phyloP scores from a whole-genome alignment of 2,113 vertebrate genomes.

The Podarcis muralis region DNA sequence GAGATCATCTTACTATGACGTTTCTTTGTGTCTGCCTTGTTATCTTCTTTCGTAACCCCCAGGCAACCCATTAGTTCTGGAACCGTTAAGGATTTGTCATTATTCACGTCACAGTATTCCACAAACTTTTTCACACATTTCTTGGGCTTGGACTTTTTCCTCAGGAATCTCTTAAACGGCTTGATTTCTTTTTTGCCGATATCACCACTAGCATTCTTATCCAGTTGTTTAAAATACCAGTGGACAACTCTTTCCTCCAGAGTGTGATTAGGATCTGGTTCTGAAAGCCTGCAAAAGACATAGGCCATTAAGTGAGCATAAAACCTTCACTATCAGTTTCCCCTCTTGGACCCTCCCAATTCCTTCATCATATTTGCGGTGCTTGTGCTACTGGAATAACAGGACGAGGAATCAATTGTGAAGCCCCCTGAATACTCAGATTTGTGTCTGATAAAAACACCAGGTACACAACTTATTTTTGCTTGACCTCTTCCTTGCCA shows the following conservation, averaged over 20 bases:
- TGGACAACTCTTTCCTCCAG: constrained; percentile 95
- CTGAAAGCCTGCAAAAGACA: constrained; percentile 81
- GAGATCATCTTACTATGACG: constrained; percentile 70
- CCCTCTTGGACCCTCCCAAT: not conserved
- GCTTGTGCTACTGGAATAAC: not conserved
- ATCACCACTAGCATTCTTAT: constrained; percentile 92
- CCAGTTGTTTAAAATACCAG: constrained; percentile 95
- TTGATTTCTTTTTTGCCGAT: constrained; percentile 98
- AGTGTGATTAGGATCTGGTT: constrained; percentile 95
- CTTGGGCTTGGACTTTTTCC: constrained; percentile 96
- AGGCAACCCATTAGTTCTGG: constrained; percentile 95
- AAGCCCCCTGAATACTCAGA: not conserved
- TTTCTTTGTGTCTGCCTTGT: constrained; percentile 71
- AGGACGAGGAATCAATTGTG: not conserved
- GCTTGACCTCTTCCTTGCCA: not conserved
- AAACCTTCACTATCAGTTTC: not conserved
- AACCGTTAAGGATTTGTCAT: constrained; percentile 90
- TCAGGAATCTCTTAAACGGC: constrained; percentile 92
- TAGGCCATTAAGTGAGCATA: not conserved
- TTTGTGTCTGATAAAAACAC: not conserved
- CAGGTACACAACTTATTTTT: not conserved
- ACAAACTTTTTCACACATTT: constrained; percentile 98
- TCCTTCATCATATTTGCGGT: not conserved
- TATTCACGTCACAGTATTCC: constrained; percentile 94
- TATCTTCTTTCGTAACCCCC: constrained; percentile 89